Percentiles rank a stretch among this genome's conserved stretches.
phyloP scores from a whole-genome alignment of 2,888 invertebrate genomes.

The Cephalotes varians region DNA sequence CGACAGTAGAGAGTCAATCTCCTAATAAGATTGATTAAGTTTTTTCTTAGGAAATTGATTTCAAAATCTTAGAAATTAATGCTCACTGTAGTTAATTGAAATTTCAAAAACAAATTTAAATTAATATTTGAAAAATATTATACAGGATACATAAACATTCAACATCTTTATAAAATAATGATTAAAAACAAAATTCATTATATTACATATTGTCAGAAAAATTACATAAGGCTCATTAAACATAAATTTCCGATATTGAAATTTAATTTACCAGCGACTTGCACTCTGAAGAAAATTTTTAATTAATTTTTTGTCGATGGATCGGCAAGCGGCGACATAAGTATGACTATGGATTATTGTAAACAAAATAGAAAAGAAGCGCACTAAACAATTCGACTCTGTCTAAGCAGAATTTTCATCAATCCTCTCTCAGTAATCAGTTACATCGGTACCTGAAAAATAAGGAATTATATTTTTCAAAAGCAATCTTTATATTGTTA shows the following conservation, averaged over 20 bases:
- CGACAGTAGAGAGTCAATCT: neutral
- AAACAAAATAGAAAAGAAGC: conserved; percentile 79
- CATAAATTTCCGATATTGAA: neutral
- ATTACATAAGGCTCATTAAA: neutral
- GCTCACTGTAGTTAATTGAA: neutral
- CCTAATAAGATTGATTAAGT: neutral
- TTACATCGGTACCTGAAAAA: conserved; percentile 84
- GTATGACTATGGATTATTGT: conserved; percentile 65
- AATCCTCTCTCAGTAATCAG: conserved; percentile 81
- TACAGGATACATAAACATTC: neutral
- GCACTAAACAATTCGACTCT: conserved; percentile 77
- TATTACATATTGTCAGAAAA: neutral
- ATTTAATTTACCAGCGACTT: neutral
- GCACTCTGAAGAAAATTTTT: neutral
- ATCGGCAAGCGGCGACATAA: conserved; percentile 47
- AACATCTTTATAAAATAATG: neutral
- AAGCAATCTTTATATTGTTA: neutral
- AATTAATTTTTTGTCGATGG: neutral
- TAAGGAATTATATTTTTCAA: conserved; percentile 27
- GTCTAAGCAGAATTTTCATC: conserved; percentile 62
- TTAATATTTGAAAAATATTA: neutral
- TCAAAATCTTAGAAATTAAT: neutral
- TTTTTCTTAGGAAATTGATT: neutral
- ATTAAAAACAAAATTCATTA: neutral
- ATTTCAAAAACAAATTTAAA: neutral